phyloP scores from a whole-genome alignment of 2,888 invertebrate genomes.

The Abrostola triplasia region DNA sequence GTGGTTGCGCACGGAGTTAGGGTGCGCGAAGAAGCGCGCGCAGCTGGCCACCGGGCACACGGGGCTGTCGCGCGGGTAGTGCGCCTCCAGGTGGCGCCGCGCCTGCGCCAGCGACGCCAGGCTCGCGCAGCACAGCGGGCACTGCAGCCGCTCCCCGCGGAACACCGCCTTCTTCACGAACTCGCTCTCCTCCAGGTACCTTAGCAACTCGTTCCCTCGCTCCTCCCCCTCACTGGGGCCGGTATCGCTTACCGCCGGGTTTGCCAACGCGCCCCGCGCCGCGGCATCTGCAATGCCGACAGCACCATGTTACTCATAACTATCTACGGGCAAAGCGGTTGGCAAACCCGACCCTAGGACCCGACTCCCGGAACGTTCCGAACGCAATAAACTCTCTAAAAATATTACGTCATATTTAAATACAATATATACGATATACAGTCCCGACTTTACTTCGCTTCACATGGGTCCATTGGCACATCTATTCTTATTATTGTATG shows the following conservation, averaged over 20 bases:
- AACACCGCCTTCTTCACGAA: conserved; percentile 47
- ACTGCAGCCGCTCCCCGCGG: conserved; percentile 78
- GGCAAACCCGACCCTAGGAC: conserved; percentile 74
- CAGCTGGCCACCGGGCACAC: conserved; percentile 93
- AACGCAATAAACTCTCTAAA: conserved; percentile 76
- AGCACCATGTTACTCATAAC: conserved; percentile 74
- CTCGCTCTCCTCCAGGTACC: conserved; percentile 59
- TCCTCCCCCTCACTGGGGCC: conserved; percentile 66
- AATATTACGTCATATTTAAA: conserved; percentile 66
- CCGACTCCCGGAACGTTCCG: conserved; percentile 55
- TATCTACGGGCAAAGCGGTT: conserved; percentile 60
- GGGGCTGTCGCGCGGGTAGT: conserved; percentile 95
- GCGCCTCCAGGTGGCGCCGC: conserved; percentile 93
- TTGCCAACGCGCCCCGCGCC: conserved; percentile 68
- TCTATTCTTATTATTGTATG: conserved; percentile 50
- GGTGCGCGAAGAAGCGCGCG: conserved; percentile 93
- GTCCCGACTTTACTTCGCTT: conserved; percentile 54
- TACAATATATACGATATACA: conserved; percentile 61
- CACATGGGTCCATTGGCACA: conserved; percentile 64
- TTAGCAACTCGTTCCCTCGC: conserved; percentile 55
- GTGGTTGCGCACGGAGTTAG: conserved; percentile 95
- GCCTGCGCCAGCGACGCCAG: conserved; percentile 90
- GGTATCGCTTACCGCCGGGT: conserved; percentile 66
- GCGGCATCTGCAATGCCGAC: conserved; percentile 90
- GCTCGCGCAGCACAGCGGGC: conserved; percentile 92